phyloP scores from a whole-genome alignment of 2,888 invertebrate genomes.

The Chromoteleia sp. region DNA sequence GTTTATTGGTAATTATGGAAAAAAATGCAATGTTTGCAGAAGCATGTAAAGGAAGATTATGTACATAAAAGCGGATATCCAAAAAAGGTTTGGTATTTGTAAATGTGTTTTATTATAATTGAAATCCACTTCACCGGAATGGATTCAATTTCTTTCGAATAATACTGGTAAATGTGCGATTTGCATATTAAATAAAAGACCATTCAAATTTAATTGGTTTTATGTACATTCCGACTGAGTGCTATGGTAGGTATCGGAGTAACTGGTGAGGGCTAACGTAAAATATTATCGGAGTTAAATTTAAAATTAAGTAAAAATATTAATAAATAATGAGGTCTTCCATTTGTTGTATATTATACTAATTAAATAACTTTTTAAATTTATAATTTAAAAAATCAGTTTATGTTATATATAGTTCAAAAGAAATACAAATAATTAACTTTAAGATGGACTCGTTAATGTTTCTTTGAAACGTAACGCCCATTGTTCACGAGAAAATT shows the following conservation, averaged over 20 bases:
- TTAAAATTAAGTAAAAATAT: background rate
- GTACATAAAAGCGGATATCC: background rate
- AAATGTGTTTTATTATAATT: conserved; percentile 23
- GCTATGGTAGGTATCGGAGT: conserved; percentile 6
- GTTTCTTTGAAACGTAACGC: conserved; percentile 30
- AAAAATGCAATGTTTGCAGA: background rate
- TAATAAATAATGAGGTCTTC: no score
- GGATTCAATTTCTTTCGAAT: conserved; percentile 17
- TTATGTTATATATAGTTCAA: background rate
- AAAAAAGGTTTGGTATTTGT: conserved; percentile 3
- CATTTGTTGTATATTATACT: no score
- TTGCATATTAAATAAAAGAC: conserved; percentile 42
- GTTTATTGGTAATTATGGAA: no score
- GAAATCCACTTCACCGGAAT: conserved; percentile 10
- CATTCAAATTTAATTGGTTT: conserved; percentile 43
- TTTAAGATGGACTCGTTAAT: conserved; percentile 25
- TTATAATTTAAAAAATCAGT: background rate
- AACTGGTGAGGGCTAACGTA: conserved; percentile 6
- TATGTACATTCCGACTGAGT: conserved; percentile 21
- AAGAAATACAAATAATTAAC: conserved; percentile 14
- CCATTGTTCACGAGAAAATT: conserved; percentile 30
- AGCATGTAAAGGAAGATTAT: background rate
- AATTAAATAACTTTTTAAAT: no score
- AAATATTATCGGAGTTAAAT: conserved; percentile 1
- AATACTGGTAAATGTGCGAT: conserved; percentile 17